These are phyloP conservation scores for Otolemur garnettii DNA, from an alignment of 2,113 vertebrate species.

Conservation along the genomic window DNA sequence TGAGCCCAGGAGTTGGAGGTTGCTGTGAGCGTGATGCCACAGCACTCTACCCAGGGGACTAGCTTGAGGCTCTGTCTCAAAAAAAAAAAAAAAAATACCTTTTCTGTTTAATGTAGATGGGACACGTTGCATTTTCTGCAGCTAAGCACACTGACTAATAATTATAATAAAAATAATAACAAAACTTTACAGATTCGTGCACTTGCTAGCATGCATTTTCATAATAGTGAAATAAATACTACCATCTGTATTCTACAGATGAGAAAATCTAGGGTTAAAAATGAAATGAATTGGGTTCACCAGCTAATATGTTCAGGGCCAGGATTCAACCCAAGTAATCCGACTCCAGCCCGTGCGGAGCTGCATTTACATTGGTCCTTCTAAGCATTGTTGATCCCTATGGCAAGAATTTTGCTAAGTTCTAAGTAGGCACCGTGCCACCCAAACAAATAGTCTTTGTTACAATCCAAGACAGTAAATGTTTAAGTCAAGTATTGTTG, in stretches of 20 bases:
- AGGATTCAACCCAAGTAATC: conserved; percentile 49
- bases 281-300: conserved; percentile 21
- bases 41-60: no score
- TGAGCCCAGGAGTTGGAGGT: no score
- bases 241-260: not conserved
- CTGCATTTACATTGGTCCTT: conserved; percentile 64
- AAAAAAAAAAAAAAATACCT: not conserved
- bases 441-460: conserved; percentile 82
- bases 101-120: conserved; percentile 22
- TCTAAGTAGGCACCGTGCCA: conserved; percentile 81
- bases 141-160: not conserved
- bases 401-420: conserved; percentile 80
- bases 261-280: conserved; percentile 46
- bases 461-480: conserved; percentile 75
- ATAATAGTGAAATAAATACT: not conserved
- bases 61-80: no score
- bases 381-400: conserved; percentile 75
- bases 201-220: not conserved
- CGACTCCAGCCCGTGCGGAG: conserved; percentile 13
- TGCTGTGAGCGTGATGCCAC: no score
- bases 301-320: not conserved
- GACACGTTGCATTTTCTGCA: not conserved
- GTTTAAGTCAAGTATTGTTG: conserved; percentile 73
- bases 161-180: not conserved
- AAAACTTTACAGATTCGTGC: not conserved